Conservation (phyloP, 2,888 invertebrate genomes). For the Julus scandinavius region DNA sequence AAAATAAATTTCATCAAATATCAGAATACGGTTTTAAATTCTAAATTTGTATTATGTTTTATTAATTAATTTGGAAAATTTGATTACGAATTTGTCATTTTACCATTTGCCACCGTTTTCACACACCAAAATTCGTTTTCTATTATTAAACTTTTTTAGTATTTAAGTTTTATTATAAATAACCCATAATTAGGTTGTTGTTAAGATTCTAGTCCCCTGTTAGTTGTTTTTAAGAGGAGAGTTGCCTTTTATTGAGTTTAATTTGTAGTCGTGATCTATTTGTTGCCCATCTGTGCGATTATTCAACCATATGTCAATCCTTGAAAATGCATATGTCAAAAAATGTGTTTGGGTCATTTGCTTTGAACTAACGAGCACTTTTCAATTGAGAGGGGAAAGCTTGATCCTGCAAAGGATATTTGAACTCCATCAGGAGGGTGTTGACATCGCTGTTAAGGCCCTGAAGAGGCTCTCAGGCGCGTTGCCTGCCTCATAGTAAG, state of each 20-base stretch:
- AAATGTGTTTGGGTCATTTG: slow-evolving; percentile 42
- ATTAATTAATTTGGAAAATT: too few species aligned
- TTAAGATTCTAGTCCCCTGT: too few species aligned
- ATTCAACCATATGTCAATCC: slow-evolving; percentile 26
- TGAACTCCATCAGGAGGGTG: slow-evolving; percentile 30
- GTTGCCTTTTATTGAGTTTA: not conserved
- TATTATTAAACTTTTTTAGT: too few species aligned
- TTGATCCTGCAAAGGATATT: not conserved
- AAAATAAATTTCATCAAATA: too few species aligned
- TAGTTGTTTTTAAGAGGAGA: too few species aligned
- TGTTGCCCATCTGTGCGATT: slow-evolving; percentile 1
- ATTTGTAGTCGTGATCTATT: slow-evolving; percentile 9
- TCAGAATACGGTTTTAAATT: too few species aligned
- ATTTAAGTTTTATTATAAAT: too few species aligned
- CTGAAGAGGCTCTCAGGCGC: slow-evolving; percentile 35
- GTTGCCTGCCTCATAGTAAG: slow-evolving; percentile 16
- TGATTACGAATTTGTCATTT: too few species aligned
- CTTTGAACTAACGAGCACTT: slow-evolving; percentile 8
- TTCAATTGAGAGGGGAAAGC: slow-evolving; percentile 10
- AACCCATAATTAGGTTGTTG: too few species aligned
- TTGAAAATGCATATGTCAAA: slow-evolving; percentile 36
- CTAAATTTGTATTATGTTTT: too few species aligned
- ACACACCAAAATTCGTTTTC: too few species aligned
- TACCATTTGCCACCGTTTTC: too few species aligned
- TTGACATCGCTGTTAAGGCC: not conserved